phyloP scores from a whole-genome alignment of 2,888 invertebrate species.

The Hydrotaea cyrtoneurina region DNA sequence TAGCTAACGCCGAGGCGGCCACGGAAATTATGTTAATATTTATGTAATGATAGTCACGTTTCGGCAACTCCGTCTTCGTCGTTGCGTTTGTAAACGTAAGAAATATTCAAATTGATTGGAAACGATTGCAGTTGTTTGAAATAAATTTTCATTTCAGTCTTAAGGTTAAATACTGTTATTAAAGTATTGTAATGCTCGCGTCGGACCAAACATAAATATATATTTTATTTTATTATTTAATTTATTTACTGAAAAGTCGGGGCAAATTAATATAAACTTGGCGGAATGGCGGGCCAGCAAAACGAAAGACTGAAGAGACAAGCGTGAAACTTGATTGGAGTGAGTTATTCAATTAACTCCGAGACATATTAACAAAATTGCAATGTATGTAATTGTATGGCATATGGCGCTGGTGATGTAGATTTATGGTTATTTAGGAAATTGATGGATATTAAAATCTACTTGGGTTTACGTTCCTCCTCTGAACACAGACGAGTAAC shows the following conservation, averaged over 20 bases:
- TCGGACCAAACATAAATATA: neutral
- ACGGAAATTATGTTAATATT: constrained; percentile 5
- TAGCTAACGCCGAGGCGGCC: neutral
- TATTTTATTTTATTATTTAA: constrained; percentile 26
- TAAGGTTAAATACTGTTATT: constrained; percentile 18
- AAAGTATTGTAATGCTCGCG: neutral
- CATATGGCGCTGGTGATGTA: neutral
- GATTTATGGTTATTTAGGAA: neutral
- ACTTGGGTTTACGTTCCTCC: neutral
- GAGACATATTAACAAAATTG: neutral
- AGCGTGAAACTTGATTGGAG: neutral
- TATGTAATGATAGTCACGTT: constrained; percentile 46
- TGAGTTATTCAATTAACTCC: neutral
- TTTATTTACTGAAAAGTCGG: constrained; percentile 18
- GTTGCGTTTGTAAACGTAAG: neutral
- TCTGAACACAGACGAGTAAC: too few relatives aligned
- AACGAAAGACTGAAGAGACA: constrained; percentile 27
- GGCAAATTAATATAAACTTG: neutral
- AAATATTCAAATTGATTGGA: constrained; percentile 32
- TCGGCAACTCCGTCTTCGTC: neutral
- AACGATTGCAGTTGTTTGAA: neutral
- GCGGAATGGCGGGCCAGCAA: neutral
- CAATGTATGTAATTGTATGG: neutral
- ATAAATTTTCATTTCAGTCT: neutral
- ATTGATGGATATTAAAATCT: neutral